Evolutionary conservation across 2,888 invertebrate genomes (phyloP).

Genomic region (Sthenelais limicola): DNA sequence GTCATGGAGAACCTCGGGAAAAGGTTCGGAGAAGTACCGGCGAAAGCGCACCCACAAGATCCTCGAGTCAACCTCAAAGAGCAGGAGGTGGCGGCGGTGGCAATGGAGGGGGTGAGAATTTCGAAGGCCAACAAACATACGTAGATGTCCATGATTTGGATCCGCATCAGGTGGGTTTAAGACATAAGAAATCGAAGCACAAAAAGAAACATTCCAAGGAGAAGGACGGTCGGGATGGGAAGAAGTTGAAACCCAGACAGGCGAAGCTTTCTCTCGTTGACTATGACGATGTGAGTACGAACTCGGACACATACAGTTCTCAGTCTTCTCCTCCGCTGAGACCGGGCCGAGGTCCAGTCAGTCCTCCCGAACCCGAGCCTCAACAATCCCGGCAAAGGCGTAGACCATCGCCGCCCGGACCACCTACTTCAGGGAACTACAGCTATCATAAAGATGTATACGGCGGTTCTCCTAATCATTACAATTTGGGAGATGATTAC

Average conservation of each 20-base stretch:
- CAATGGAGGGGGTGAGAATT: slow-evolving; percentile 8
- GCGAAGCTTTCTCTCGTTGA: slow-evolving; percentile 21
- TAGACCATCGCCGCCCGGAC: slow-evolving; percentile 1
- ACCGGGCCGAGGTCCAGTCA: too few species aligned
- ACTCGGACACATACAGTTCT: slow-evolving; percentile 34
- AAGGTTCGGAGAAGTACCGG: slow-evolving; percentile 13
- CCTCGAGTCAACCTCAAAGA: background rate
- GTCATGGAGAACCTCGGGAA: slow-evolving; percentile 15
- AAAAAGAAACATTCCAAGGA: slow-evolving; percentile 43
- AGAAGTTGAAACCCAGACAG: slow-evolving; percentile 20
- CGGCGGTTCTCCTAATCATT: slow-evolving; percentile 6
- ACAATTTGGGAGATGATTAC: slow-evolving; percentile 21
- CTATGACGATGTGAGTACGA: slow-evolving; percentile 48
- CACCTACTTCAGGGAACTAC: slow-evolving; percentile 9
- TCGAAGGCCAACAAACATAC: too few species aligned
- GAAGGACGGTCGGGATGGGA: slow-evolving; percentile 29
- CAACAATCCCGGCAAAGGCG: too few species aligned
- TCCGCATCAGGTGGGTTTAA: background rate
- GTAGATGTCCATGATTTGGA: background rate
- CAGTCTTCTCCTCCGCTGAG: slow-evolving; percentile 18
- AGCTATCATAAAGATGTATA: background rate
- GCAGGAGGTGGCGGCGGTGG: background rate
- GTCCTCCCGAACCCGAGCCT: background rate
- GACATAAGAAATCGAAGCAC: slow-evolving; percentile 35
- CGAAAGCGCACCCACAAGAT: background rate